These are phyloP conservation scores for Stenoptilia bipunctidactyla DNA, from an alignment of 2,888 invertebrate genomes.

Conservation along the genomic window DNA sequence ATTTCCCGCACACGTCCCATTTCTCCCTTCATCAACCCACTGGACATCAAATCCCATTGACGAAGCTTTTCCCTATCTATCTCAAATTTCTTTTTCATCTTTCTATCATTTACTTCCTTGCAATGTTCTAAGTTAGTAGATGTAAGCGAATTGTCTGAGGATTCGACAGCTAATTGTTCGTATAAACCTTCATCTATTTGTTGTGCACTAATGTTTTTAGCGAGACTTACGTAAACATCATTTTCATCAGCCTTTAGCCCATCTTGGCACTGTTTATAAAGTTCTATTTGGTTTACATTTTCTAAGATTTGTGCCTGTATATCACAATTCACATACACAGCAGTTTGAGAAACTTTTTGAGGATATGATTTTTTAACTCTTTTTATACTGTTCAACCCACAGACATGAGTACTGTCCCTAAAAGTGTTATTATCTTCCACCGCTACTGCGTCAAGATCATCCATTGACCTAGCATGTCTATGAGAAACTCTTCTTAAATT, in stretches of 20 bases:
- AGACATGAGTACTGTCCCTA: constrained; percentile 34
- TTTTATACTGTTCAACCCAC: constrained; percentile 54
- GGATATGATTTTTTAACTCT: constrained; percentile 40
- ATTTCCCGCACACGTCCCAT: constrained; percentile 49
- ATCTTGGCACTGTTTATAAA: constrained; percentile 21
- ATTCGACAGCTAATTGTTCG: constrained; percentile 64
- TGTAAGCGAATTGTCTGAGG: constrained; percentile 23
- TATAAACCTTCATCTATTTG: constrained; percentile 67
- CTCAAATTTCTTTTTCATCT: constrained; percentile 64
- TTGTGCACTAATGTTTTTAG: constrained; percentile 31
- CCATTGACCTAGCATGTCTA: constrained; percentile 85
- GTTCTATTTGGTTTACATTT: constrained; percentile 23
- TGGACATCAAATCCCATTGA: constrained; percentile 91
- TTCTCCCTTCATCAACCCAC: constrained; percentile 76
- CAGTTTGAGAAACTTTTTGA: constrained; percentile 75
- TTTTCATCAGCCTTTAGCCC: constrained; percentile 52
- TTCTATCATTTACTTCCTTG: constrained; percentile 18
- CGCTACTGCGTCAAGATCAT: constrained; percentile 76
- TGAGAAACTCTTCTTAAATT: constrained; percentile 83
- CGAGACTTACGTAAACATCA: constrained; percentile 65
- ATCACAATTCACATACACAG: constrained; percentile 84
- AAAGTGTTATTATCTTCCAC: constrained; percentile 25
- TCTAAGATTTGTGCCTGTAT: constrained; percentile 60
- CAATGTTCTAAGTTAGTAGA: constrained; percentile 14
- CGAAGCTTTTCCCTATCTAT: constrained; percentile 88